A percentile compares a stretch with the other conserved stretches of the same genome.
These are phyloP conservation scores for Campopleginae sp. DNA, from an alignment of 2,888 invertebrate species.

Conservation along the genomic window DNA sequence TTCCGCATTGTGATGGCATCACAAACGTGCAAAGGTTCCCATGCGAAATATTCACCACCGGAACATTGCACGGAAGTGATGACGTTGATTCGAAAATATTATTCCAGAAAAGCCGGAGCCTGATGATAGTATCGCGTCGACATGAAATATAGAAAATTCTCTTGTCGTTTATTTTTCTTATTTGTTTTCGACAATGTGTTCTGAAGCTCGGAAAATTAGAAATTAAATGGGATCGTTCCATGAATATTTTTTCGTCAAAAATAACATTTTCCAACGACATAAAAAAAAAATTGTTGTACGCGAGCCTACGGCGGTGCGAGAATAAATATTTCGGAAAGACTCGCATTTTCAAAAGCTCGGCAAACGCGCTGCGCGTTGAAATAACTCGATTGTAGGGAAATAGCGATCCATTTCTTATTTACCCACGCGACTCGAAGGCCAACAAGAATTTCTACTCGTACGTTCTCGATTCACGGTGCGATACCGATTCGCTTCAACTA, in stretches of 20 bases:
- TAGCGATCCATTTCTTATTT: conserved; percentile 13
- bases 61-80: conserved; percentile 43
- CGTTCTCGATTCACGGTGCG: conserved; percentile 28
- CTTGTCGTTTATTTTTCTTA: background rate
- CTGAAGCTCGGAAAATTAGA: background rate
- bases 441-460: conserved; percentile 27
- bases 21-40: conserved; percentile 23
- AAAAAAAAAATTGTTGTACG: background rate
- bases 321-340: background rate
- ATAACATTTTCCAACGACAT: background rate
- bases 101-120: background rate
- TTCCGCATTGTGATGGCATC: conserved; percentile 34
- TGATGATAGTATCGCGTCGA: background rate
- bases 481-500: conserved; percentile 8
- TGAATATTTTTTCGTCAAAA: background rate
- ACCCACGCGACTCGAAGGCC: background rate
- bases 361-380: background rate
- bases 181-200: background rate
- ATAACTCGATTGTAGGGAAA: background rate
- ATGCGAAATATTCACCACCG: conserved; percentile 51
- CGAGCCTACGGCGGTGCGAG: too few relatives aligned
- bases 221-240: background rate
- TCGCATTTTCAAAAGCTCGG: background rate
- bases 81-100: conserved; percentile 39
- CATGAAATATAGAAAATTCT: background rate